Evolutionary conservation across 2,888 invertebrate genomes (phyloP).

Genomic region (Drosophila neonasuta): DNA sequence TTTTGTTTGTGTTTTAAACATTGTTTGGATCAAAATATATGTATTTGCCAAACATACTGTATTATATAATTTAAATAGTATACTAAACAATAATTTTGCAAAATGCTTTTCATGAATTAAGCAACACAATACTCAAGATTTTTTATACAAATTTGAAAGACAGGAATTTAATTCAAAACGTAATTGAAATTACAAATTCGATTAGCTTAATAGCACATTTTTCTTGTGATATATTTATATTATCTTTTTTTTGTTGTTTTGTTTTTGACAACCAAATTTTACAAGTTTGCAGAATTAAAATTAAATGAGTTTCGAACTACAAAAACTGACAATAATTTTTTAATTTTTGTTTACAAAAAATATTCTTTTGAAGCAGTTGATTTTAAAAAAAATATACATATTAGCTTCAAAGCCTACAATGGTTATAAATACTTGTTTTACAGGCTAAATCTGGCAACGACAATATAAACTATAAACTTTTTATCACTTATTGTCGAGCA

Average conservation of each 20-base stretch:
- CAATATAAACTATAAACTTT: conserved; percentile 35
- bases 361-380: conserved; percentile 21
- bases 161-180: conserved; percentile 32
- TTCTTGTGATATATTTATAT: conserved; percentile 17
- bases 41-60: conserved; percentile 49
- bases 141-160: conserved; percentile 11
- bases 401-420: conserved; percentile 33
- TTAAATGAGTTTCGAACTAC: conserved; percentile 27
- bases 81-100: conserved; percentile 40
- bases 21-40: conserved; percentile 36
- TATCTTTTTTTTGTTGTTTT: neutral
- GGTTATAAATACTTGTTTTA: conserved; percentile 44
- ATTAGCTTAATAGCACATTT: conserved; percentile 22
- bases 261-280: conserved; percentile 24
- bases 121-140: conserved; percentile 25
- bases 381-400: conserved; percentile 32
- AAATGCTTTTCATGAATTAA: conserved; percentile 41
- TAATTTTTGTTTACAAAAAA: conserved; percentile 22
- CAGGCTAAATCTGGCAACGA: conserved; percentile 43
- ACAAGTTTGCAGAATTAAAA: conserved; percentile 9
- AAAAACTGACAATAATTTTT: conserved; percentile 24
- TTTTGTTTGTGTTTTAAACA: conserved; percentile 32
- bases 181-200: conserved; percentile 24
- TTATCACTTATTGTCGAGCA: conserved; percentile 47
- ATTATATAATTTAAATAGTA: conserved; percentile 27